Evolutionary conservation across 2,113 vertebrate genomes (phyloP).

Genomic region (Notiomystis cincta): DNA sequence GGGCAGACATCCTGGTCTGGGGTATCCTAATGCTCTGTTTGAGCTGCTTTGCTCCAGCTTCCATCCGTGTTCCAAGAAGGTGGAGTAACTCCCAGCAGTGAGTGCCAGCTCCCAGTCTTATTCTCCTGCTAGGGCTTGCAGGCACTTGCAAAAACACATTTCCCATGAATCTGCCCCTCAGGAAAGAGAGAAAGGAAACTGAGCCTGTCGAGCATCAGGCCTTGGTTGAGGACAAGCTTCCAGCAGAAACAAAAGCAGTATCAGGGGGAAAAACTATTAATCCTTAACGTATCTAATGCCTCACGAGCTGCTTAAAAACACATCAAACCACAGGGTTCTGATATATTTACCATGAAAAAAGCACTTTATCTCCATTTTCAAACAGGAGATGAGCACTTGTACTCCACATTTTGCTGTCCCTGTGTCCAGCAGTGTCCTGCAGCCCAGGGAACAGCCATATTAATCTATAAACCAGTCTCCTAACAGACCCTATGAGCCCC

Average conservation of each 20-base stretch:
- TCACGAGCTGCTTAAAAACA: not conserved
- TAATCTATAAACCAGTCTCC: not conserved
- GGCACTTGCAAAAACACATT: not conserved
- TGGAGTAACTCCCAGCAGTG: not conserved
- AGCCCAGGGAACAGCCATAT: not conserved
- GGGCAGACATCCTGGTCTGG: not conserved
- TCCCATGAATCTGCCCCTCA: not conserved
- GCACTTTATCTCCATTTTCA: not conserved
- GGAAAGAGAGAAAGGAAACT: not conserved
- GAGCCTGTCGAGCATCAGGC: not conserved
- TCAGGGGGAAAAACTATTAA: fast-evolving
- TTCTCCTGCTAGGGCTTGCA: not conserved
- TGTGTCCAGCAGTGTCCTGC: not conserved
- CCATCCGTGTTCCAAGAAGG: not conserved
- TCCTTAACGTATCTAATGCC: not conserved
- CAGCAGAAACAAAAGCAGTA: not conserved
- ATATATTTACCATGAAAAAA: not conserved
- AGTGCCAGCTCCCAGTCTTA: not conserved
- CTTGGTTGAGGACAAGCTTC: not conserved
- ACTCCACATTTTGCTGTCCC: not conserved
- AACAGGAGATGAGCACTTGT: not conserved
- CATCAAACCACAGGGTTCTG: not conserved
- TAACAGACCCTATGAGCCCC: fast-evolving
- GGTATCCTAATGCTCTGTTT: not conserved
- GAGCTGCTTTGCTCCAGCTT: not conserved